phyloP scores from a whole-genome alignment of 2,797 vertebrate species.

The Protonibea diacanthus region DNA sequence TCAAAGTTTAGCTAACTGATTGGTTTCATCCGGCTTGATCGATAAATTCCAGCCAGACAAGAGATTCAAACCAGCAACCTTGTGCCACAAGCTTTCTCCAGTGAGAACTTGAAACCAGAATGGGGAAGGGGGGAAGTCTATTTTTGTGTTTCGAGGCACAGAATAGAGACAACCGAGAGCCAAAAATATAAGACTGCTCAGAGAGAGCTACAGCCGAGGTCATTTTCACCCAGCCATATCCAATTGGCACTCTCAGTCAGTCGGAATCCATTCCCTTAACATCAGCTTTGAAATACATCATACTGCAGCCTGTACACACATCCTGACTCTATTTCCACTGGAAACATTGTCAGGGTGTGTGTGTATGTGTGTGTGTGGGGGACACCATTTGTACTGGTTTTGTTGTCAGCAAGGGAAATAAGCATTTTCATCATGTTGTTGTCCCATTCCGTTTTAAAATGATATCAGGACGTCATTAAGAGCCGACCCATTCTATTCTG shows the following conservation, averaged over 20 bases:
- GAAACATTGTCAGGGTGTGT: constrained; percentile 44
- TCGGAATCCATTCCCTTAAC: constrained; percentile 64
- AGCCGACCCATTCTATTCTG: constrained; percentile 61
- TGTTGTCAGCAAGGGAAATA: constrained; percentile 77
- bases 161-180: constrained; percentile 18
- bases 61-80: constrained; percentile 16
- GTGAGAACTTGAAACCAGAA: background rate
- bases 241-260: constrained; percentile 64
- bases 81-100: background rate
- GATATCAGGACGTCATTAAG: constrained; percentile 76
- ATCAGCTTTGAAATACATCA: constrained; percentile 64
- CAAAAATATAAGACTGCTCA: constrained; percentile 29
- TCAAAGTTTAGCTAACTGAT: too few species aligned
- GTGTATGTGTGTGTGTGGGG: constrained; percentile 27
- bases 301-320: constrained; percentile 35
- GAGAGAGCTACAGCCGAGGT: constrained; percentile 38
- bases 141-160: constrained; percentile 9
- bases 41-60: background rate
- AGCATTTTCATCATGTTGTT: constrained; percentile 78
- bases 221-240: constrained; percentile 61
- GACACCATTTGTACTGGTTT: constrained; percentile 71
- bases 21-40: too few species aligned
- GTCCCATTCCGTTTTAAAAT: constrained; percentile 74
- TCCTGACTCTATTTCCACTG: constrained; percentile 49
- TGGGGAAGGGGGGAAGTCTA: background rate